Conservation (phyloP, 2,888 invertebrate species). For the Stenodema calcarata region DNA sequence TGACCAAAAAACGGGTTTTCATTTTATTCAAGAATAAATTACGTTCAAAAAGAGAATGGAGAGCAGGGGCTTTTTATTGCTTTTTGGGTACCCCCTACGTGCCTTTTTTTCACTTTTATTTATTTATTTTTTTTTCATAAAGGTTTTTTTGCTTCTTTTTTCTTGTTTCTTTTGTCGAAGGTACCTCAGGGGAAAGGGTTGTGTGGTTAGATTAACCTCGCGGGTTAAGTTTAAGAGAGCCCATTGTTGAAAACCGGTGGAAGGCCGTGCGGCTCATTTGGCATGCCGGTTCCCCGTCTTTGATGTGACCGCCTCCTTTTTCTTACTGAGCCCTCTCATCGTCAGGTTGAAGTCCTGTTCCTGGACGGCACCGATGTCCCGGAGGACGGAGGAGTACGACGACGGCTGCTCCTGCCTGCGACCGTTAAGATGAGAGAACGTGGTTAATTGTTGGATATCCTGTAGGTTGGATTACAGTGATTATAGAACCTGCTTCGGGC, state of each 20-base stretch:
- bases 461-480: no score
- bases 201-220: not conserved
- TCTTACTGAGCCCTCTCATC: constrained; percentile 16
- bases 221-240: not conserved
- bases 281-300: constrained; percentile 33
- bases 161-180: not conserved
- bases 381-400: constrained; percentile 36
- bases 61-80: not conserved
- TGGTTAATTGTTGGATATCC: no score
- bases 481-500: no score
- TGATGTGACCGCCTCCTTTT: constrained; percentile 42
- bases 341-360: constrained; percentile 15
- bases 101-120: not conserved
- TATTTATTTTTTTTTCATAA: not conserved
- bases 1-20: not conserved
- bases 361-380: constrained; percentile 5
- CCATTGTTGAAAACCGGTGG: not conserved
- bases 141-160: not conserved
- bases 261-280: constrained; percentile 7
- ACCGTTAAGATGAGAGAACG: not conserved
- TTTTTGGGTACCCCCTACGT: not conserved
- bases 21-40: constrained; percentile 10
- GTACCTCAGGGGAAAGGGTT: not conserved
- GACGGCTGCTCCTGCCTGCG: constrained; percentile 37
- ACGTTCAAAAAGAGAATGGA: not conserved